Evolutionary conservation across 1,140 invertebrate genomes (phyloP), one percentile per base, ranked within the genome.

Genomic region (Drosophila gunungcola): DNA sequence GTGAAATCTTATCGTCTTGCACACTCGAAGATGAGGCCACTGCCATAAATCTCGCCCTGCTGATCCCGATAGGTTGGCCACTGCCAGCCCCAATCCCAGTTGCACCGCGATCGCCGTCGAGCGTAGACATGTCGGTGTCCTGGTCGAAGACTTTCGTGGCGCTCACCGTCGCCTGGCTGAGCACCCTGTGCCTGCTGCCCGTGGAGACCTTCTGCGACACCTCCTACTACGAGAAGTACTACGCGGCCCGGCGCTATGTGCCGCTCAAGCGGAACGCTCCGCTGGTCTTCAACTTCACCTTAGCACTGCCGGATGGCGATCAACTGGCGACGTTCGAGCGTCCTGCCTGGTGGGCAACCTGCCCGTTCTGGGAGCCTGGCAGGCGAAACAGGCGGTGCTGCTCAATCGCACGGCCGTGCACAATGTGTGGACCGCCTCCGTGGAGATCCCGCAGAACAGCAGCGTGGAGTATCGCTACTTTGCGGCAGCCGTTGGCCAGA

Each of bases 381-480:
- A 73, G 13, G 76, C 81, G 2, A 48, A 70, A 6, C 53, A 54
- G 1, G 91, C 90, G 0, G 32, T 92, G 11, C 56, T 91, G 0
- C 53, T 92, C 4, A 91, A 92, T 55, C 81, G 85, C 42, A 91
- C 90, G 0, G 89, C 27, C 3, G n/a, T 27, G 29, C 81, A 88
- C 32, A 91, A 93, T 6, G 76, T 93, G 4, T 94, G 93, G 93
- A 84, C 79, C 4, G 89, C 69, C 2, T 53, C 75, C 13, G 72
- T 94, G 16, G 63, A 84, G 34, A 65, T 96, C 57, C 95, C 95
- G 1, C 93, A 93, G 5, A 94, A 95, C 65, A 84, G 85, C 52
- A 94, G 94, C 62, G 92, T 96, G 4, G 92, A 95, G 38, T 97
- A 95, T 80, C 94, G 96, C 12, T 97, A 95, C 91, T 95, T 96